phyloP scores from a whole-genome alignment of 2,797 vertebrate genomes.

The Carduelis carduelis region DNA sequence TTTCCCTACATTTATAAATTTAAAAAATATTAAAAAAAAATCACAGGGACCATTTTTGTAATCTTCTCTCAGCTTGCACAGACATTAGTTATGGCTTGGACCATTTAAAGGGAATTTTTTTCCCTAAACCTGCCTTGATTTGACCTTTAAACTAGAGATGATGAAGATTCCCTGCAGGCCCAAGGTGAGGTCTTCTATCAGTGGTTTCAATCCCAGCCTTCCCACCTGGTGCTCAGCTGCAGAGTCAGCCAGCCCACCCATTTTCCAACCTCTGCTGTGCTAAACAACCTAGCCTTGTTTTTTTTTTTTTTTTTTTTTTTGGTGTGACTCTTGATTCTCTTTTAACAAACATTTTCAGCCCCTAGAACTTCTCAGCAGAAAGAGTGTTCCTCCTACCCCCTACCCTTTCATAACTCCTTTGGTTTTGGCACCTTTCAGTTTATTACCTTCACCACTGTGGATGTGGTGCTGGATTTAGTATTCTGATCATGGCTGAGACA shows the following conservation, averaged over 20 bases:
- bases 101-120: background rate
- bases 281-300: background rate
- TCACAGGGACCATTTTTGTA: background rate
- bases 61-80: background rate
- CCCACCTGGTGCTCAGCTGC: background rate
- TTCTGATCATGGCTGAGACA: background rate
- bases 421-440: background rate
- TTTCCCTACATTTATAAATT: background rate
- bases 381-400: background rate
- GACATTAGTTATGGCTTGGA: background rate
- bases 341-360: background rate
- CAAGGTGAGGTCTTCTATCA: background rate
- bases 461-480: background rate
- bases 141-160: background rate
- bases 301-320: no score
- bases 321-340: background rate
- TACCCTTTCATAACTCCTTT: background rate
- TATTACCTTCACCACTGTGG: background rate
- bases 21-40: background rate
- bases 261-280: background rate
- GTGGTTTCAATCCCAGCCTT: background rate
- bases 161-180: background rate
- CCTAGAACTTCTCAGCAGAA: background rate
- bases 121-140: background rate
- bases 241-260: rapidly evolving